Percentiles rank a stretch among this genome's conserved stretches.
phyloP scores from a whole-genome alignment of 2,888 invertebrate genomes.

The Pyrocoelia pectoralis region DNA sequence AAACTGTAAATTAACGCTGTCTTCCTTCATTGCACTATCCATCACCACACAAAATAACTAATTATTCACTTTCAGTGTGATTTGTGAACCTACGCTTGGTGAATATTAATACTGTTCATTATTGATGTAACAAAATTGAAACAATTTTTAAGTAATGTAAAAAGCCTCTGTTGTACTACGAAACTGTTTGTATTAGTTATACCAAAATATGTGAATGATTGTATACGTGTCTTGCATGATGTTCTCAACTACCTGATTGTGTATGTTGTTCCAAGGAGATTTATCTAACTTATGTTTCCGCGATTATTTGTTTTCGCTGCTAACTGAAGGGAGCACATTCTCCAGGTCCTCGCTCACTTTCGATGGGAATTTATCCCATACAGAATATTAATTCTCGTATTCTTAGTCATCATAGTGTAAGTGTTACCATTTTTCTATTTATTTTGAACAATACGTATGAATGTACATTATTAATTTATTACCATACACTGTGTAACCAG shows the following conservation, averaged over 20 bases:
- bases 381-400: constrained; percentile 89
- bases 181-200: no score
- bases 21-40: constrained; percentile 30
- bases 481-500: no score
- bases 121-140: no score
- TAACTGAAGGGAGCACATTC: constrained; percentile 82
- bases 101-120: no score
- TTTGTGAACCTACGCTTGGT: background rate
- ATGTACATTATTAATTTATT: no score
- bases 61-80: no score
- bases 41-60: background rate
- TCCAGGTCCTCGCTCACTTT: constrained; percentile 89
- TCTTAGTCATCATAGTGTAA: constrained; percentile 89
- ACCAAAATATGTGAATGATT: no score
- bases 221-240: background rate
- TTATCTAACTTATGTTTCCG: constrained; percentile 60
- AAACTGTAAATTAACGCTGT: constrained; percentile 25
- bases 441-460: background rate
- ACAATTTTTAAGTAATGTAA: no score
- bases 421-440: constrained; percentile 58
- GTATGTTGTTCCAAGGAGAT: background rate
- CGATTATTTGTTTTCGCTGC: constrained; percentile 67
- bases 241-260: background rate
- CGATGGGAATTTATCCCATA: constrained; percentile 91
- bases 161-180: no score